Evolutionary conservation across 1,140 invertebrate genomes (phyloP), one percentile per base, ranked within the genome.

Genomic region (Chironomus tepperi): DNA sequence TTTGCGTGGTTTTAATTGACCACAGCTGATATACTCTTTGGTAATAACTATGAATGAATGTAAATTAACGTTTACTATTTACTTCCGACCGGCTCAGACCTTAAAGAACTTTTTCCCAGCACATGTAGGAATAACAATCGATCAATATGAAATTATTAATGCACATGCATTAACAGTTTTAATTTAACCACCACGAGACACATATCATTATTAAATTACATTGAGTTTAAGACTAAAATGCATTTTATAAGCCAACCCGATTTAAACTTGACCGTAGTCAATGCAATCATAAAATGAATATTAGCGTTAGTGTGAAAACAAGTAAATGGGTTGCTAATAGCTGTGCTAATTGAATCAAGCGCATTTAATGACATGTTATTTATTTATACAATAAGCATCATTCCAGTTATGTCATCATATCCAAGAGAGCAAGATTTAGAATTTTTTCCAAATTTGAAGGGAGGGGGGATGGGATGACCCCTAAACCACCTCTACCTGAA

Each of bases 231-330:
- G 10, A 57, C 3, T n/a, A 3, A 57, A 9, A 15, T 57, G 12
- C 47, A 34, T 34, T 34, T 34, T 34, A 1, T 34, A 34, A 34
- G 24, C 2, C 24, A 5, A 2, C 1, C 2, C n/a, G n/a, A 57
- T 57, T 57, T 57, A 57, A 57, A 57, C 47, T 57, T 57, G 47
- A 57, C 47, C 47, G 47, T 57, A 12, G 47, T 57, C 47, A 57
- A 57, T 57, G 47, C 47, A 57, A 10, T 15, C 47, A 57, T 5
- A 12, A 12, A n/a, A 57, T 57, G 47, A 15, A n/a, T 12, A 57
- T 57, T n/a, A n/a, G n/a, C 12, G n/a, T n/a, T 57, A 12, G 12
- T 57, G 10, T 15, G 1, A 57, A 47, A 2, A 3, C 9, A 47
- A 10, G 15, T 10, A 47, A 47, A 2, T 47, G 2, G 8, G 8